Conservation (phyloP, 2,797 vertebrate genomes). For the Echiichthys vipera region DNA sequence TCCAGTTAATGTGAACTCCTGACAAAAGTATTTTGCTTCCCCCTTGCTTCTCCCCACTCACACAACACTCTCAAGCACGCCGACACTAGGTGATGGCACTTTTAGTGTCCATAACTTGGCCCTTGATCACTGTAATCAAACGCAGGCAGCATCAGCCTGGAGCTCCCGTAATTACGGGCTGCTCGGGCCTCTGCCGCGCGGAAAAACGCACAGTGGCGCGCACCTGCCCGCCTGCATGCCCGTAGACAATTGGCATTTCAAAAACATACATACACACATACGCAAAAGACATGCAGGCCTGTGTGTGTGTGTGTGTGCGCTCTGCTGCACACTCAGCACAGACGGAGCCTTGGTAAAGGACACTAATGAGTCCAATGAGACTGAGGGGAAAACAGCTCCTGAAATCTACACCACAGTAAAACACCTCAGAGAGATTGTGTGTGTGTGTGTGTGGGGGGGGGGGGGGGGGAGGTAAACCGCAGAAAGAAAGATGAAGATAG, state of each 20-base stretch:
- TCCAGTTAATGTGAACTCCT: conserved; percentile 24
- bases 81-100: conserved; percentile 63
- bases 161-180: conserved; percentile 78
- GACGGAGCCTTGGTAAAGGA: conserved; percentile 73
- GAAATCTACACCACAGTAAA: conserved; percentile 71
- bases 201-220: conserved; percentile 30
- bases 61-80: conserved; percentile 3
- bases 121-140: conserved; percentile 85
- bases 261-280: conserved; percentile 26
- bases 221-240: background rate
- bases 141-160: conserved; percentile 73
- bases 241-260: conserved; percentile 5
- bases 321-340: conserved; percentile 53
- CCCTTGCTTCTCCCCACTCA: background rate
- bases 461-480: background rate
- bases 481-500: conserved; percentile 9
- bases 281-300: background rate
- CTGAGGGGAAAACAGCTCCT: conserved; percentile 74
- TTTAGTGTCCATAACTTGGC: conserved; percentile 74
- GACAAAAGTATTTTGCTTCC: conserved; percentile 23
- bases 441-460: background rate
- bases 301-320: conserved; percentile 17
- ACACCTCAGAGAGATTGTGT: conserved; percentile 66
- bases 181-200: conserved; percentile 40
- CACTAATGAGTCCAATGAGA: conserved; percentile 84